These are phyloP conservation scores for Papilio helenus DNA, from an alignment of 1,140 invertebrate genomes.

Conservation along the genomic window DNA sequence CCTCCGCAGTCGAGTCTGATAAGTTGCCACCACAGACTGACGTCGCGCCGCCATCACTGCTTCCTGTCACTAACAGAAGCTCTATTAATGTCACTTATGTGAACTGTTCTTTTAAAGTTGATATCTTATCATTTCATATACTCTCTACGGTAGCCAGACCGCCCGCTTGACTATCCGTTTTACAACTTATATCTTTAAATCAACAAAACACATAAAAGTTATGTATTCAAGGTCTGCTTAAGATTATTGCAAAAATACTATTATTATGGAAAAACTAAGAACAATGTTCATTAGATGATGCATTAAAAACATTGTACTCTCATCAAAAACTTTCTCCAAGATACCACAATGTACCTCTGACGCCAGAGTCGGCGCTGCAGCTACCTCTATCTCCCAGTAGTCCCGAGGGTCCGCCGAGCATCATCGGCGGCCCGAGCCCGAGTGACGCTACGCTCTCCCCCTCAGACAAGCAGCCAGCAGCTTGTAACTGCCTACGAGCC, in stretches of 20 bases:
- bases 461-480: slow-evolving; percentile 89
- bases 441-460: slow-evolving; percentile 87
- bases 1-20: slow-evolving; percentile 90
- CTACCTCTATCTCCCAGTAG: slow-evolving; percentile 90
- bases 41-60: slow-evolving; percentile 90
- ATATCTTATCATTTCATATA: neutral
- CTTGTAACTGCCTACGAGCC: slow-evolving; percentile 88
- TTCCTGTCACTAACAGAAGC: slow-evolving; percentile 84
- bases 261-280: neutral
- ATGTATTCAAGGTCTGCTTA: no score
- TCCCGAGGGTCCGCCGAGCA: slow-evolving; percentile 84
- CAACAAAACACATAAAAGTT: no score
- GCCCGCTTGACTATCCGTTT: no score
- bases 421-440: slow-evolving; percentile 86
- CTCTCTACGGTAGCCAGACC: neutral
- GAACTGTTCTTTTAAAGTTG: neutral
- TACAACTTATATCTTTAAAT: no score
- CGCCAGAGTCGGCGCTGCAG: slow-evolving; percentile 94
- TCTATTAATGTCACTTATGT: slow-evolving; percentile 34
- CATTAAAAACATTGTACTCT: neutral
- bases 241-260: no score
- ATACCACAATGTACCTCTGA: slow-evolving; percentile 76
- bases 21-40: slow-evolving; percentile 88
- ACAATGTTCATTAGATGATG: neutral
- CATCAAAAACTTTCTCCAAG: neutral